phyloP scores from a whole-genome alignment of 2,113 vertebrate species.

The Pelusios castaneus region DNA sequence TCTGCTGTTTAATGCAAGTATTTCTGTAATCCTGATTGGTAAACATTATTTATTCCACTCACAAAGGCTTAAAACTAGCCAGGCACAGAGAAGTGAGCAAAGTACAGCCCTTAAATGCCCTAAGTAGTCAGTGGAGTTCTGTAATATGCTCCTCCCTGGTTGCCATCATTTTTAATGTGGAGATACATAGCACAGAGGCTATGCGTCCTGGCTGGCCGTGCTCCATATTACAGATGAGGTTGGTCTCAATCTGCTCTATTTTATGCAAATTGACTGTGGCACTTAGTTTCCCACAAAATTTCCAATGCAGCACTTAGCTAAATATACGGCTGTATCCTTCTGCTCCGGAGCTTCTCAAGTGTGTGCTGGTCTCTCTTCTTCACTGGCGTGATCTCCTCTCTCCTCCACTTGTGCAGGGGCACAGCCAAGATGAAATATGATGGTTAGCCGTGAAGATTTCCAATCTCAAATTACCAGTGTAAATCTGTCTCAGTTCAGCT shows the following conservation, averaged over 20 bases:
- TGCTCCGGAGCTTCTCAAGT: neutral
- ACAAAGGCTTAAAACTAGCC: neutral
- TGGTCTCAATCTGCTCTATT: neutral
- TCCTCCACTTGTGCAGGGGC: neutral
- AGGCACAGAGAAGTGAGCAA: neutral
- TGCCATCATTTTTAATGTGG: neutral
- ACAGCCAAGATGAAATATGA: accelerated
- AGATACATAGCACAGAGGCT: neutral
- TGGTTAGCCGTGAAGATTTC: accelerated
- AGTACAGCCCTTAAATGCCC: neutral
- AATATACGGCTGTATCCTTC: neutral
- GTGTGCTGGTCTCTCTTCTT: neutral
- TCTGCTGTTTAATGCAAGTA: accelerated
- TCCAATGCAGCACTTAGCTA: neutral
- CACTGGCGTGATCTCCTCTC: neutral
- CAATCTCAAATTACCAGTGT: neutral
- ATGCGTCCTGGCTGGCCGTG: neutral
- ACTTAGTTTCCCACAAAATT: neutral
- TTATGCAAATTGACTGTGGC: accelerated
- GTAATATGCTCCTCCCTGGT: accelerated
- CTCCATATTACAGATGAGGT: neutral
- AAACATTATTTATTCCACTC: neutral
- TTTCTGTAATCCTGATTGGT: neutral
- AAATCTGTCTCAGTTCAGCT: neutral
- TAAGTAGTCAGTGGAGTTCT: neutral